phyloP scores from a whole-genome alignment of 2,797 vertebrate species.

The Takifugu ocellatus region DNA sequence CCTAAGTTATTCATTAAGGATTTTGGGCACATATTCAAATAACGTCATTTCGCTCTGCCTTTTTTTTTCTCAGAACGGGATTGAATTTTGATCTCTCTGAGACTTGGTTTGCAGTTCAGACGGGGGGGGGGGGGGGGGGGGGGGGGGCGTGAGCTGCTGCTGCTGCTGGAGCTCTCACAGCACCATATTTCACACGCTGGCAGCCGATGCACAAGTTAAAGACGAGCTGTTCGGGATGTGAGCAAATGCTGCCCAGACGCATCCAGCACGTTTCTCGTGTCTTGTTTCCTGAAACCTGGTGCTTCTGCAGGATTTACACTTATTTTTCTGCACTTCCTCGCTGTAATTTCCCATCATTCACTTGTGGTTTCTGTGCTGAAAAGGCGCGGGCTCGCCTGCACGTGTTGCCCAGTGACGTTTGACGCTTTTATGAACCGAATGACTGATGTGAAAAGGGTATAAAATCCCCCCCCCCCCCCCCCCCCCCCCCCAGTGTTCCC shows the following conservation, averaged over 20 bases:
- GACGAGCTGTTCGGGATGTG: constrained; percentile 23
- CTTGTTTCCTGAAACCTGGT: constrained; percentile 4
- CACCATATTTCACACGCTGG: constrained; percentile 8
- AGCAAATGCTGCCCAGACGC: constrained; percentile 3
- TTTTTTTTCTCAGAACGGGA: constrained; percentile 69
- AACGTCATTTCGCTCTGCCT: constrained; percentile 87
- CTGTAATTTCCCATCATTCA: constrained; percentile 7
- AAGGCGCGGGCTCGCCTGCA: constrained; percentile 11
- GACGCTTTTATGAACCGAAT: constrained; percentile 16
- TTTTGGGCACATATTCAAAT: constrained; percentile 98
- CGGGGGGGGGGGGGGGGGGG: neutral
- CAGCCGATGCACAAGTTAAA: constrained; percentile 19
- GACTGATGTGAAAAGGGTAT: constrained; percentile 6
- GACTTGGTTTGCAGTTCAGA: constrained; percentile 69
- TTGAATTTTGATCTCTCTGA: constrained; percentile 78
- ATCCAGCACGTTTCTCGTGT: constrained; percentile 7
- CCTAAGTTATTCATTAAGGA: constrained; percentile 99
- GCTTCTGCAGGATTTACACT: constrained; percentile 27
- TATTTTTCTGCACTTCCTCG: constrained; percentile 20
- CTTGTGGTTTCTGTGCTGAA: constrained; percentile 9
- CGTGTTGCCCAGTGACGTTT: constrained; percentile 6
- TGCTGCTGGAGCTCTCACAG: constrained; percentile 44
- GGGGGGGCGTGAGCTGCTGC: constrained; percentile 4
- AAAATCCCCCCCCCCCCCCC: constrained; percentile 2
- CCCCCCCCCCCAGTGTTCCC: constrained; percentile 5